A percentile compares a stretch with the other conserved stretches of the same genome.
These are phyloP conservation scores for Arvicanthis niloticus DNA, from an alignment of 2,113 vertebrate species.

Conservation along the genomic window DNA sequence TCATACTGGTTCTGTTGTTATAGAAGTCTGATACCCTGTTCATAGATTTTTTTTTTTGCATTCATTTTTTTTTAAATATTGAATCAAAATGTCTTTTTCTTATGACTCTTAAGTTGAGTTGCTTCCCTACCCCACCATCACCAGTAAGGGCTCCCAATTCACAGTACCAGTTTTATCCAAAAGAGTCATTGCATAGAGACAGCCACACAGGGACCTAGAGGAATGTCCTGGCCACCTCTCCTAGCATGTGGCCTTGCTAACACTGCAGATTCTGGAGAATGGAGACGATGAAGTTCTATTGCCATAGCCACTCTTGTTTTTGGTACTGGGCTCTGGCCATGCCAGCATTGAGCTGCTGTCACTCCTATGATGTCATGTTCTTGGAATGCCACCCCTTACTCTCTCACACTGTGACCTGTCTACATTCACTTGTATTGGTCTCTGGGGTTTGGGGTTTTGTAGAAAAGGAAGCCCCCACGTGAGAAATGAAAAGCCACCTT, in stretches of 20 bases:
- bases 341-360: background rate
- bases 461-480: background rate
- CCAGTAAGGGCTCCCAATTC: background rate
- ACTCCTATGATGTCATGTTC: background rate
- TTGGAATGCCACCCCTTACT: background rate
- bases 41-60: background rate
- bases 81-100: background rate
- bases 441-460: background rate
- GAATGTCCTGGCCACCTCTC: background rate
- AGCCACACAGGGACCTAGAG: background rate
- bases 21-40: background rate
- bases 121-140: background rate
- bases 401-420: background rate
- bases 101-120: background rate
- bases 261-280: too few relatives aligned
- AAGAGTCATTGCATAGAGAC: background rate
- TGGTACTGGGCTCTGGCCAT: background rate
- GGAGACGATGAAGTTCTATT: background rate
- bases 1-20: background rate
- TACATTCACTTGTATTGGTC: background rate
- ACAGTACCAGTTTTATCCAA: background rate
- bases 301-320: background rate
- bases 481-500: background rate
- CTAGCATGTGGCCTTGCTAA: rapidly evolving
- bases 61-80: background rate